Evolutionary conservation across 2,797 vertebrate genomes (phyloP), one percentile per base, ranked within the genome.

Genomic region (Echeneis naucrates): DNA sequence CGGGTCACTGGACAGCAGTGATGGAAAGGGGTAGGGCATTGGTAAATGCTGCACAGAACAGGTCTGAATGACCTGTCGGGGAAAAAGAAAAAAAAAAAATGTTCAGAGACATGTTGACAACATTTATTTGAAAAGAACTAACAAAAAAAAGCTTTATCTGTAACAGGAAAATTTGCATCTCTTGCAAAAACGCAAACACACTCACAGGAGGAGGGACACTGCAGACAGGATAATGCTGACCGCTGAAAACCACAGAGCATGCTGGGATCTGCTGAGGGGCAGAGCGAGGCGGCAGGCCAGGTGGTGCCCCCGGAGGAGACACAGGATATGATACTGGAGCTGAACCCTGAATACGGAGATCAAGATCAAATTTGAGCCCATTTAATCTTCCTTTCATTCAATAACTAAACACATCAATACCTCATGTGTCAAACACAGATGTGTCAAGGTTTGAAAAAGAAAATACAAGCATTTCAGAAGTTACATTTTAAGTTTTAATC

Each of bases 31-130:
- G 82, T 99, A 99, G 59, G 97, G 96, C 86, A 99, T 96, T 23
- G 98, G 98, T 76, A 99, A 93, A 90, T 99, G 98, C 91, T 99
- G 98, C 82, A 99, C 97, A 44, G 98, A 99, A 88, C 98, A 99
- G 0, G 97, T 96, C 80, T 97, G 97, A 86, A 99, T 95, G 94
- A 99, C 96, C 98, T 99, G 66, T 53, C 13, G 37, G 26, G 62
- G 77, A 4, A 2, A 2, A 2, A 74, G 19, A 58, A 81, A 67
- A 86, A 53, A 5, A 27, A 10, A 24, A n/a, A n/a, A n/a, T n/a
- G n/a, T n/a, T n/a, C n/a, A n/a, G n/a, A n/a, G n/a, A n/a, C n/a
- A n/a, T n/a, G n/a, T n/a, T n/a, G n/a, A n/a, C n/a, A n/a, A n/a
- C n/a, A n/a, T n/a, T n/a, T 57, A 33, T 35, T 27, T 11, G 23